Base-by-base conservation (phyloP, 2,888 invertebrate genomes). In the Drosophila pullipes region DNA sequence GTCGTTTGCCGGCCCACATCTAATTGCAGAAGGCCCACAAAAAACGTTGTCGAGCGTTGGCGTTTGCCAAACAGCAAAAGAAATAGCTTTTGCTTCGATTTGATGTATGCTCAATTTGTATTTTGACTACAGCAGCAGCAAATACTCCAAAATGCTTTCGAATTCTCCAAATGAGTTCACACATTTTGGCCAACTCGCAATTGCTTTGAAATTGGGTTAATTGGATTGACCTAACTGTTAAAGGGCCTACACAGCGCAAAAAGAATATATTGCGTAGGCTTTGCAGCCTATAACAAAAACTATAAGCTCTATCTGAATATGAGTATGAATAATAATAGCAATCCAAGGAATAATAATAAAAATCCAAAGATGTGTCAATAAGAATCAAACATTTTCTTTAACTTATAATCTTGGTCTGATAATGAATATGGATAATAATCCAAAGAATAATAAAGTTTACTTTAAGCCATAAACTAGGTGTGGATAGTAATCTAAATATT, bases 181-280 rank as follows among this genome's bases (percentile, higher is more conserved):
- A 49, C 41, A 55, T 64, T 79, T 79, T 70, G 60, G 81, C 69
- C 72, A 77, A 81, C 68, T 74, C 78, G 81, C 78, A 81, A 65
- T 81, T 44, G 47, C 47, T 47, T 16, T 25, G 59, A 74, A 85
- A 90, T 88, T 90, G 79, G 83, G 90, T 90, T 90, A 90, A 87
- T 90, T 90, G 90, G 74, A 72, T 60, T 67, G 69, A 71, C 68
- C 70, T 69, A 76, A 70, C 74, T 53, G 83, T 74, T 69, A 79
- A 78, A 82, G 82, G 80, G 76, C 68, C 72, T 67, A 69, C 50
- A 53, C 53, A 59, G 5, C 31, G 39, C 47, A 66, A 59, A 68
- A 59, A 61, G 54, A 64, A 64, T 62, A 22, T 49, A 58, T 53
- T 55, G 80, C 55, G 87, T 86, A 73, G 77, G 81, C 67, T 11